These are phyloP conservation scores for Germaria angustata DNA, from an alignment of 2,888 invertebrate species.

Conservation along the genomic window DNA sequence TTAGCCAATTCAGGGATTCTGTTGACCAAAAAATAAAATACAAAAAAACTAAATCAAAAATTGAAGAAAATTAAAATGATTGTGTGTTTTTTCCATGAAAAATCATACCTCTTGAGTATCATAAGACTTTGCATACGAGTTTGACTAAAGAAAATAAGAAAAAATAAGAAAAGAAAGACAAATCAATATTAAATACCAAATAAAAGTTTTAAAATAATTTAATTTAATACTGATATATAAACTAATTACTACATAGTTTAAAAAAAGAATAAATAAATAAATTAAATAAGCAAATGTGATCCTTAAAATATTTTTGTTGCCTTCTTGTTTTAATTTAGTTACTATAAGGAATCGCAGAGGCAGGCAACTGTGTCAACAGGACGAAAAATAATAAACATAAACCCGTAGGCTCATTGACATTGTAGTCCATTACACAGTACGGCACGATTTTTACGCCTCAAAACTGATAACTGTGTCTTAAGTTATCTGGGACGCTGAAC, in stretches of 20 bases:
- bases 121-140: conserved; percentile 72
- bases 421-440: no score
- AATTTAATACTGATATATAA: conserved; percentile 28
- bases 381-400: no score
- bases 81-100: conserved; percentile 28
- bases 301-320: neutral
- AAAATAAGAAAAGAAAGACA: conserved; percentile 58
- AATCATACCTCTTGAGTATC: conserved; percentile 74
- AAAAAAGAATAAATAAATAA: neutral
- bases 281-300: neutral
- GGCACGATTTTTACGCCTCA: no score
- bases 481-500: no score
- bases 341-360: no score
- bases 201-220: conserved; percentile 69
- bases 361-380: no score
- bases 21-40: conserved; percentile 50
- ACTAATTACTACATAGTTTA: conserved; percentile 2
- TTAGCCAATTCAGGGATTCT: conserved; percentile 18
- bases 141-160: conserved; percentile 74
- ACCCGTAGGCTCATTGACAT: no score
- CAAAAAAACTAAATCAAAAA: conserved; percentile 49
- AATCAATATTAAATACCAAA: conserved; percentile 58
- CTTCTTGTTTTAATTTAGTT: no score
- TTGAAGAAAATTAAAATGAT: conserved; percentile 37
- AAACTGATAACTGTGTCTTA: no score